A percentile compares a stretch with the other conserved stretches of the same genome.
Evolutionary conservation across 2,888 invertebrate genomes (phyloP).

Genomic region (Podotricha telesiphe): DNA sequence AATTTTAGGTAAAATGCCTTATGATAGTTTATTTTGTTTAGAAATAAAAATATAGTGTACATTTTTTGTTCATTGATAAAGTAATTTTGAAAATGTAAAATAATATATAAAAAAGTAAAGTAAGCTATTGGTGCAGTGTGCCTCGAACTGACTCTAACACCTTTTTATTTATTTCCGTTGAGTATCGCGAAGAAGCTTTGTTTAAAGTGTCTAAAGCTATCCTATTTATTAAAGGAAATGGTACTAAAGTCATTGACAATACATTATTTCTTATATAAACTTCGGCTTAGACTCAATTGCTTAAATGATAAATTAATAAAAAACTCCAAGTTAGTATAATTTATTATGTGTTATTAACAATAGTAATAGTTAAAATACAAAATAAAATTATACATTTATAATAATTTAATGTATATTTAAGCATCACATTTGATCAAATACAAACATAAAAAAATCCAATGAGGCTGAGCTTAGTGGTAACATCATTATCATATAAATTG

Average conservation of each 20-base stretch:
- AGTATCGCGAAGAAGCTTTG: neutral
- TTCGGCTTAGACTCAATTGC: no score
- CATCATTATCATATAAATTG: slow-evolving; percentile 16
- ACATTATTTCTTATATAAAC: neutral
- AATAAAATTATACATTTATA: neutral
- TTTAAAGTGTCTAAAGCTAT: slow-evolving; percentile 1
- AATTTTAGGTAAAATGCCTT: no score
- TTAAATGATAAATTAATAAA: no score
- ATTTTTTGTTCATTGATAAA: no score
- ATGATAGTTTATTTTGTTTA: no score
- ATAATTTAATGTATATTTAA: neutral
- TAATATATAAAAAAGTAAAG: neutral
- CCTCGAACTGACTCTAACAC: slow-evolving; percentile 12
- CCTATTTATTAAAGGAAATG: neutral
- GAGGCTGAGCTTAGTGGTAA: neutral
- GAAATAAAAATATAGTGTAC: neutral
- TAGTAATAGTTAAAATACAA: no score
- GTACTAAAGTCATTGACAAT: neutral
- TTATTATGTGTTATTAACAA: no score
- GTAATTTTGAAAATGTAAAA: neutral
- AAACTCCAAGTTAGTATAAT: no score
- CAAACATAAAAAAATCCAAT: neutral
- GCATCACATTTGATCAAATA: neutral
- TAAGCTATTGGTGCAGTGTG: neutral
- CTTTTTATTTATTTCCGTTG: slow-evolving; percentile 8